Conservation (phyloP, 2,888 invertebrate species). For the Drosophila fungiperda region DNA sequence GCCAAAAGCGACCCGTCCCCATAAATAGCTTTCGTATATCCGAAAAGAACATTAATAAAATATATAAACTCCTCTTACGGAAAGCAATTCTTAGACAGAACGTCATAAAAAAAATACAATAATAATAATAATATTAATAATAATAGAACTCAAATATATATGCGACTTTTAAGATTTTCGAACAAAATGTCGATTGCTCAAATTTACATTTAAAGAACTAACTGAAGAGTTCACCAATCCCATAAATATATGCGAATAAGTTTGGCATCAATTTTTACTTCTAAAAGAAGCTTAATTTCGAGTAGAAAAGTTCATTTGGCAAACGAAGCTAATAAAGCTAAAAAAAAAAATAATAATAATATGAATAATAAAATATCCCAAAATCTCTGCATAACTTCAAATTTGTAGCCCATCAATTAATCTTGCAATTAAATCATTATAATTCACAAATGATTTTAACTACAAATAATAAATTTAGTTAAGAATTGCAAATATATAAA, state of each 20-base stretch:
- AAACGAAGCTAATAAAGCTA: not conserved
- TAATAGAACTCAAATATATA: not conserved
- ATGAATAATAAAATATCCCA: not conserved
- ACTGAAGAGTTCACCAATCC: not conserved
- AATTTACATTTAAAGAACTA: not conserved
- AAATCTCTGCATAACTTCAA: not conserved
- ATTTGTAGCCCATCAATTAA: not conserved
- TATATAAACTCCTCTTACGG: not conserved
- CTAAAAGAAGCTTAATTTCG: not conserved
- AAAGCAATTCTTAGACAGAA: not conserved
- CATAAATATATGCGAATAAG: not conserved
- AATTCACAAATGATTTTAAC: not conserved
- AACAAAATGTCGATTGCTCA: not conserved
- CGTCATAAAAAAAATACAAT: not conserved
- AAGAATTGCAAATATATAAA: not conserved
- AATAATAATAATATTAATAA: no score
- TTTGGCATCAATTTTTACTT: not conserved
- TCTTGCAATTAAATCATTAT: not conserved
- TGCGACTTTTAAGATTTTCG: not conserved
- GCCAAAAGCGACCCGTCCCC: conserved; percentile 39
- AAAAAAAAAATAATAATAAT: not conserved
- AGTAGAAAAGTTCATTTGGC: not conserved
- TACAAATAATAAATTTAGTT: not conserved
- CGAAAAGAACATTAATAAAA: not conserved
- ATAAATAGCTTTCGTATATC: conserved; percentile 5